These are phyloP conservation scores for Camponotus vicinus DNA, from an alignment of 1,140 invertebrate species.

Conservation along the genomic window DNA sequence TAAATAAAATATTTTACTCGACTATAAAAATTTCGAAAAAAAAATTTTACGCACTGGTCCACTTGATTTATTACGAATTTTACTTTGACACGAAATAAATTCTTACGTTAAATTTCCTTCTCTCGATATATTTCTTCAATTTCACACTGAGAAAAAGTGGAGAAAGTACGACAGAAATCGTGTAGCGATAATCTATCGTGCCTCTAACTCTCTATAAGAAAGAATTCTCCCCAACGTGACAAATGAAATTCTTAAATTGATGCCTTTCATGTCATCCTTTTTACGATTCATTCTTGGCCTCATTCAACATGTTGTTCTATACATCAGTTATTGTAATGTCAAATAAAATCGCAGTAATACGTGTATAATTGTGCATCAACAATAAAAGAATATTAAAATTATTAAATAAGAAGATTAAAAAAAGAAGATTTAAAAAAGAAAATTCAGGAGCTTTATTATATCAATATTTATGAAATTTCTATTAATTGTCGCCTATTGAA, in stretches of 20 bases:
- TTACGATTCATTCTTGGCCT: slow-evolving; percentile 28
- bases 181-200: slow-evolving; percentile 38
- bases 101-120: not conserved
- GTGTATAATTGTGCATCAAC: not conserved
- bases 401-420: too few species aligned
- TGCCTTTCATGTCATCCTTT: not conserved
- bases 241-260: slow-evolving; percentile 21
- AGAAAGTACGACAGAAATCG: not conserved
- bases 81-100: slow-evolving; percentile 22
- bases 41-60: slow-evolving; percentile 24
- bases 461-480: not conserved
- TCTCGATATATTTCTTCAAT: slow-evolving; percentile 12
- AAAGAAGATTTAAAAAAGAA: not conserved
- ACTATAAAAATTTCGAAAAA: slow-evolving; percentile 12
- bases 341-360: not conserved
- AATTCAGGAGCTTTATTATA: not conserved
- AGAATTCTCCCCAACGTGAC: not conserved
- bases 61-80: slow-evolving; percentile 28
- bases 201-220: not conserved
- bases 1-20: slow-evolving; percentile 36
- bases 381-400: not conserved
- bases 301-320: not conserved
- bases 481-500: not conserved
- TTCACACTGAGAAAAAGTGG: not conserved
- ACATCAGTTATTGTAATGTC: not conserved